Percentiles rank a stretch among this genome's conserved stretches.
These are phyloP conservation scores for Dioctria rufipes DNA, from an alignment of 2,888 invertebrate genomes.

Conservation along the genomic window DNA sequence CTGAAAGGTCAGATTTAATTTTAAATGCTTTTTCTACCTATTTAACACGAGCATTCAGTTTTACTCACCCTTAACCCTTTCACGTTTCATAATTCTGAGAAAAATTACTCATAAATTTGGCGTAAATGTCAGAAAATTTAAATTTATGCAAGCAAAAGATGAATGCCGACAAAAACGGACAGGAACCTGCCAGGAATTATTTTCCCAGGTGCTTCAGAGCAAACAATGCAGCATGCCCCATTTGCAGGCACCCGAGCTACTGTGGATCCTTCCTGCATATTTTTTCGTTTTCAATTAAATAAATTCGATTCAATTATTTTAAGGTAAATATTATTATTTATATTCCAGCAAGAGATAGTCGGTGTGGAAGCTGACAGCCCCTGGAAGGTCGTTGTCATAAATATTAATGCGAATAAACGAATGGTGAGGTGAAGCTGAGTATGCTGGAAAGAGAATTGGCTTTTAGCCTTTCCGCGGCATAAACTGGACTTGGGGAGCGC, in stretches of 20 bases:
- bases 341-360: slow-evolving; percentile 20
- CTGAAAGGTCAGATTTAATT: too few species aligned
- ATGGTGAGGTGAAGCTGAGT: background rate
- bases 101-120: slow-evolving; percentile 42
- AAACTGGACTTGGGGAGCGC: slow-evolving; percentile 10
- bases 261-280: background rate
- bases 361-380: background rate
- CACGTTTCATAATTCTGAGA: background rate
- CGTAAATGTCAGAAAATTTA: slow-evolving; percentile 45
- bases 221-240: slow-evolving; percentile 28
- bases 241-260: slow-evolving; percentile 1
- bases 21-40: too few species aligned
- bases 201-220: slow-evolving; percentile 35
- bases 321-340: slow-evolving; percentile 49
- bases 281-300: slow-evolving; percentile 45
- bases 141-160: slow-evolving; percentile 29
- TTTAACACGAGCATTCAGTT: too few species aligned
- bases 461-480: background rate
- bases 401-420: slow-evolving; percentile 42
- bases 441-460: too few species aligned
- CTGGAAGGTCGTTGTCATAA: slow-evolving; percentile 11
- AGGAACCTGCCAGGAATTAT: slow-evolving; percentile 16
- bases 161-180: slow-evolving; percentile 9
- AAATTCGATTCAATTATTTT: slow-evolving; percentile 51
- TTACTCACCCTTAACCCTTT: too few species aligned